phyloP scores from a whole-genome alignment of 2,888 invertebrate species.

The Erannis defoliaria region DNA sequence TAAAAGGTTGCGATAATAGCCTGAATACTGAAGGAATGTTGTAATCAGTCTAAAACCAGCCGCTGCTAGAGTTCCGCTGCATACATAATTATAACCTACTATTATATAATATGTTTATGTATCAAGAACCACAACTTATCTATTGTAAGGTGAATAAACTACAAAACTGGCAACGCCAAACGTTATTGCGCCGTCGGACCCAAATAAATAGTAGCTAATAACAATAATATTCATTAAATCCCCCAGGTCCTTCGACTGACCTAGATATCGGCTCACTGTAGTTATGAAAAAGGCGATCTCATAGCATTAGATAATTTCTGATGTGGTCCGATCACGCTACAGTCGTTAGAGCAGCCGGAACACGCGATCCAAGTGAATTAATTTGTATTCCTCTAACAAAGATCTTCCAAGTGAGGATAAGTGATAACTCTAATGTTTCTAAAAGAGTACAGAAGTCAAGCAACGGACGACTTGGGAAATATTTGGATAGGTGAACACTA shows the following conservation, averaged over 20 bases:
- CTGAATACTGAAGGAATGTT: slow-evolving; percentile 6
- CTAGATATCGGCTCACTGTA: slow-evolving; percentile 30
- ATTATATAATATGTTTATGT: no score
- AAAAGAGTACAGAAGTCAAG: no score
- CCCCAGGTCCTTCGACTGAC: slow-evolving; percentile 25
- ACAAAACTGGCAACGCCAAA: background rate
- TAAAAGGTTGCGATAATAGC: slow-evolving; percentile 21
- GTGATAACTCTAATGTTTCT: no score
- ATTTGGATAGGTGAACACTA: no score
- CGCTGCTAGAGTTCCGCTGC: no score
- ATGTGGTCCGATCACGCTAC: slow-evolving; percentile 34
- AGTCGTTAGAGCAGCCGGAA: slow-evolving; percentile 16
- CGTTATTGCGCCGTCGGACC: background rate
- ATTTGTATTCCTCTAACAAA: background rate
- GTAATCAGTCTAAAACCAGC: slow-evolving; percentile 24
- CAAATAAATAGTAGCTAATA: slow-evolving; percentile 10
- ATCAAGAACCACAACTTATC: background rate
- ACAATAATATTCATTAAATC: slow-evolving; percentile 8
- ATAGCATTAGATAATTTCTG: slow-evolving; percentile 27
- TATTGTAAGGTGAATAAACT: slow-evolving; percentile 1
- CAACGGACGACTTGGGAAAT: no score
- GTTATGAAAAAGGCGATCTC: slow-evolving; percentile 26
- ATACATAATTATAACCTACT: no score
- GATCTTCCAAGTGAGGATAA: no score
- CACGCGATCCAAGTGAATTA: slow-evolving; percentile 33